Evolutionary conservation across 2,797 vertebrate species (phyloP).

Genomic region (Darevskia mixta): DNA sequence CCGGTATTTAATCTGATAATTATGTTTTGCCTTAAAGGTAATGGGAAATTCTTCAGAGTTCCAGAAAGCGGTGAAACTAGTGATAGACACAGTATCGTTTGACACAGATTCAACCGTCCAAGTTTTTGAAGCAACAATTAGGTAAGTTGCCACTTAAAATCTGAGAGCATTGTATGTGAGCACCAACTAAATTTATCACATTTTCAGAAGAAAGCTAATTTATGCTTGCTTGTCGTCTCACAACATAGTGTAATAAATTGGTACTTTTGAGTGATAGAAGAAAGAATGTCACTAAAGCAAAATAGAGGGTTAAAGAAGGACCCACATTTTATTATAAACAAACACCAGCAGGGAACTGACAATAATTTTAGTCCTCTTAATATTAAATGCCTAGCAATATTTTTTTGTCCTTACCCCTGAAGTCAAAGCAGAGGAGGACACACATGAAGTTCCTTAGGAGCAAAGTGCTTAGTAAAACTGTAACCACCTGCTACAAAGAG

Average conservation of each 20-base stretch:
- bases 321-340: background rate
- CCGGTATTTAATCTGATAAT: background rate
- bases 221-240: background rate
- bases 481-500: background rate
- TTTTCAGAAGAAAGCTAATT: background rate
- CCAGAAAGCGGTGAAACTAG: constrained; percentile 93
- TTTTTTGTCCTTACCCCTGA: background rate
- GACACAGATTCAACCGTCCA: constrained; percentile 98
- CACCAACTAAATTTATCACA: background rate
- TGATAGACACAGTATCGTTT: constrained; percentile 97
- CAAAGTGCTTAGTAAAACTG: background rate
- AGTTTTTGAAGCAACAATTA: constrained; percentile 98
- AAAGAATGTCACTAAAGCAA: background rate
- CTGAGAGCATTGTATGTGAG: background rate
- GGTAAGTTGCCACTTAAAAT: constrained; percentile 76
- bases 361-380: background rate
- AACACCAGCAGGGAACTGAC: background rate
- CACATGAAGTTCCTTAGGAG: background rate
- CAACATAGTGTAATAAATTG: background rate
- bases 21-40: constrained; percentile 82
- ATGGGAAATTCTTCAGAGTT: constrained; percentile 97
- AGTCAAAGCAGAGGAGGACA: background rate
- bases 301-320: background rate
- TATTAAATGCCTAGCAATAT: background rate
- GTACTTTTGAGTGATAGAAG: background rate